phyloP scores from a whole-genome alignment of 2,797 vertebrate species.

The Rhodeus uyekii region DNA sequence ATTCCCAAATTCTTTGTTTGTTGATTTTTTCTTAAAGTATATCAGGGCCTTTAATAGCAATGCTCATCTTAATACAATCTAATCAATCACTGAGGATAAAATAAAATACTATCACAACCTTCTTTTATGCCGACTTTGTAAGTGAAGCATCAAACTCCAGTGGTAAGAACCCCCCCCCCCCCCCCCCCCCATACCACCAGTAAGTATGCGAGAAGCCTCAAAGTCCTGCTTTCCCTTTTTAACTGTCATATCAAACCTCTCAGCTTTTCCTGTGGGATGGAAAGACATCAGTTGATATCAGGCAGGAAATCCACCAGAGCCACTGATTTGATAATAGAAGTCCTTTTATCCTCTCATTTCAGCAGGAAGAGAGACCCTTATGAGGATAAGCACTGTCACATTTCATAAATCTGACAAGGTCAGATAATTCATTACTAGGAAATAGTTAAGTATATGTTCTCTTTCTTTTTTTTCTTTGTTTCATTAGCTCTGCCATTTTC shows the following conservation, averaged over 20 bases:
- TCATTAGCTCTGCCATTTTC: background rate
- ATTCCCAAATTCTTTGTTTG: too few species aligned
- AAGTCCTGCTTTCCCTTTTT: background rate
- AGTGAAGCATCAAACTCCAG: background rate
- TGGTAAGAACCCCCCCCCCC: accelerated
- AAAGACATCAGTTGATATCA: background rate
- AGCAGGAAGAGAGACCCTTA: background rate
- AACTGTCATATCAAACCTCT: background rate
- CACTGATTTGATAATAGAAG: conserved; percentile 29
- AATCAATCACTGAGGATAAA: too few species aligned
- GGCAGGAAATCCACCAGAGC: background rate
- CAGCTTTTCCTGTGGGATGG: background rate
- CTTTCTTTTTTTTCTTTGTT: background rate
- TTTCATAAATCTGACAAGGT: background rate
- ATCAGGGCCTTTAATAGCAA: too few species aligned
- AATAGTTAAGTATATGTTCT: background rate
- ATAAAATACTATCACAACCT: background rate
- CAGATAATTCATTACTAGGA: background rate
- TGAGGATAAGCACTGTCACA: background rate
- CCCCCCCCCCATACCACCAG: background rate
- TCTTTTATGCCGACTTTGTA: background rate
- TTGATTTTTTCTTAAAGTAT: too few species aligned
- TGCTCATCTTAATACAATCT: too few species aligned
- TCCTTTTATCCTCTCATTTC: conserved; percentile 23
- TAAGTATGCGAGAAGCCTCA: background rate